A percentile compares a stretch with the other conserved stretches of the same genome.
phyloP scores from a whole-genome alignment of 2,888 invertebrate species.

The Tholera decimalis region DNA sequence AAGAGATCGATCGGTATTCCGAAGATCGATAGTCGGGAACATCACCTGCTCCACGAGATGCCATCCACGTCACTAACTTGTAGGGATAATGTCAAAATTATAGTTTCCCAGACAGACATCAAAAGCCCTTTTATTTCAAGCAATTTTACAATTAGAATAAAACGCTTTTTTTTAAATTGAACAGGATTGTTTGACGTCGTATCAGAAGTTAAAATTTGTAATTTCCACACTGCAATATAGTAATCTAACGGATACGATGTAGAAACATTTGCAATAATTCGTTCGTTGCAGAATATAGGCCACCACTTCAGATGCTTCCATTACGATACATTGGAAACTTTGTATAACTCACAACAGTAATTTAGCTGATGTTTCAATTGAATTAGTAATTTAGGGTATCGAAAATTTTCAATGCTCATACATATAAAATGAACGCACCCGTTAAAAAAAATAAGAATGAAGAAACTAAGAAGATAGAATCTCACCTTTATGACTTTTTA shows the following conservation, averaged over 20 bases:
- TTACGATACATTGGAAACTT: conserved; percentile 62
- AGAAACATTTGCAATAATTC: conserved; percentile 77
- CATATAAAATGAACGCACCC: conserved; percentile 1
- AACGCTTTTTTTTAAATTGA: conserved; percentile 24
- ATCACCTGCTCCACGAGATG: conserved; percentile 60
- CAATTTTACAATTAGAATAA: conserved; percentile 22
- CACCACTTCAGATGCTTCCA: conserved; percentile 74
- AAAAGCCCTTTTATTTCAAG: conserved; percentile 58
- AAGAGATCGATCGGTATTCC: conserved; percentile 88
- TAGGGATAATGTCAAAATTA: conserved; percentile 53
- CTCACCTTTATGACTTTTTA: conserved; percentile 49
- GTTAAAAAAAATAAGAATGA: not conserved
- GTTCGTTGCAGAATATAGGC: conserved; percentile 76
- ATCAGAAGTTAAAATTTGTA: conserved; percentile 28
- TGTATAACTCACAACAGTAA: conserved; percentile 59
- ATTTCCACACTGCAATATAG: conserved; percentile 28
- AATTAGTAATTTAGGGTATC: conserved; percentile 41
- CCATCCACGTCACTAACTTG: conserved; percentile 46
- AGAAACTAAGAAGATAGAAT: conserved; percentile 24
- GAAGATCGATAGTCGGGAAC: conserved; percentile 78
- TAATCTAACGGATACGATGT: conserved; percentile 64
- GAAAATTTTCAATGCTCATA: conserved; percentile 14
- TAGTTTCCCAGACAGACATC: conserved; percentile 40
- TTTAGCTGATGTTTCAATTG: conserved; percentile 50
- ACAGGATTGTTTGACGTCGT: conserved; percentile 21